phyloP scores from a whole-genome alignment of 2,113 vertebrate species.

The Rafetus swinhoei region DNA sequence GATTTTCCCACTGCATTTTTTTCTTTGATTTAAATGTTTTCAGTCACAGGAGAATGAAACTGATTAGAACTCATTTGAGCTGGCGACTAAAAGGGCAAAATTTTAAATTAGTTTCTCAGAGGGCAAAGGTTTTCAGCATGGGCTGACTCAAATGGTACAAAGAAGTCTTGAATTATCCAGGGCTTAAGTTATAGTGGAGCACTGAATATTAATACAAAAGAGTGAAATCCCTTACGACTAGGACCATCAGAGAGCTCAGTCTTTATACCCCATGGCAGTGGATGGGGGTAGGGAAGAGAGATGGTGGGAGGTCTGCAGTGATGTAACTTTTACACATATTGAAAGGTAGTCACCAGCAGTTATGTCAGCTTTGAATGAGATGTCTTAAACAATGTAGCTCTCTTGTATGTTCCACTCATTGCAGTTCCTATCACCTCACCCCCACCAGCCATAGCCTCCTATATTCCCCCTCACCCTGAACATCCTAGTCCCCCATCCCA shows the following conservation, averaged over 20 bases:
- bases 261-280: neutral
- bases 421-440: no score
- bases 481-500: neutral
- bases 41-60: neutral
- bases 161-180: neutral
- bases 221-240: neutral
- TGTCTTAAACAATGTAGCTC: neutral
- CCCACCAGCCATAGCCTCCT: no score
- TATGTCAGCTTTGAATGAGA: neutral
- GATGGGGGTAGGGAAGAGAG: neutral
- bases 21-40: neutral
- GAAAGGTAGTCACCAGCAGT: neutral
- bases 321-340: neutral
- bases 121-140: neutral
- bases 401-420: no score
- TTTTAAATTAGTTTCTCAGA: neutral
- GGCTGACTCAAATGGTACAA: neutral
- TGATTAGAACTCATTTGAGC: neutral
- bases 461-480: no score
- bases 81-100: neutral
- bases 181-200: neutral
- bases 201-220: neutral
- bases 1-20: constrained; percentile 13
- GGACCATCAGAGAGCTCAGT: neutral
- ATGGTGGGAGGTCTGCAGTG: neutral